These are phyloP conservation scores for Poeciliopsis paucimaculata DNA, from an alignment of 2,797 vertebrate species.

Conservation along the genomic window DNA sequence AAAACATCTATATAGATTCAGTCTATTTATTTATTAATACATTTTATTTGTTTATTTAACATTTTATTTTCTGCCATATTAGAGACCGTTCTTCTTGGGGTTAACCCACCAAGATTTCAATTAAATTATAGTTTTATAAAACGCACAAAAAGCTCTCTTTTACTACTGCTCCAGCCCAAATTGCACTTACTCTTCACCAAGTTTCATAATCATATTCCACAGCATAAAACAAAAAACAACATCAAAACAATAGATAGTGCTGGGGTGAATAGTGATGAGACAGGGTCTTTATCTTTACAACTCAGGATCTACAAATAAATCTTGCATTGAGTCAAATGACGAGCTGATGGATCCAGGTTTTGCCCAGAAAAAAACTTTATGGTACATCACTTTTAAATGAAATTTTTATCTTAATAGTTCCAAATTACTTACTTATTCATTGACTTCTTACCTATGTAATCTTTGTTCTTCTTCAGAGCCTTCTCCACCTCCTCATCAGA, in stretches of 20 bases:
- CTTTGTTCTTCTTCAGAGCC: conserved; percentile 89
- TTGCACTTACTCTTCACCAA: not conserved
- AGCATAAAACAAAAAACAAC: not conserved
- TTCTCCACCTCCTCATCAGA: conserved; percentile 88
- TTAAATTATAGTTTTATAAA: too few relatives aligned
- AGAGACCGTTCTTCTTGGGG: too few relatives aligned
- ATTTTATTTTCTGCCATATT: too few relatives aligned
- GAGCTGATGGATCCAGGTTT: not conserved
- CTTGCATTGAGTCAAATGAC: not conserved
- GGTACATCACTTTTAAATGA: not conserved
- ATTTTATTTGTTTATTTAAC: too few relatives aligned
- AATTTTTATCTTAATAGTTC: not conserved
- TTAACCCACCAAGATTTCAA: too few relatives aligned
- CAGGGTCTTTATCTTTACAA: not conserved
- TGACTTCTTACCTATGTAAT: conserved; percentile 89
- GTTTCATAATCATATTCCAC: not conserved
- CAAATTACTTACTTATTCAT: not conserved
- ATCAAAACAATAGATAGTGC: not conserved
- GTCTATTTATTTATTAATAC: not conserved
- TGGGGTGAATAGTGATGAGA: not conserved
- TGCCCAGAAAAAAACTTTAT: not conserved
- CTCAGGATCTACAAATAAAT: not conserved
- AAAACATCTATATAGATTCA: not conserved
- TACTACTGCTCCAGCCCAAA: not conserved
- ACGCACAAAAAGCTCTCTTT: not conserved